Conservation (phyloP, 2,888 invertebrate species). For the Seira musarum region DNA sequence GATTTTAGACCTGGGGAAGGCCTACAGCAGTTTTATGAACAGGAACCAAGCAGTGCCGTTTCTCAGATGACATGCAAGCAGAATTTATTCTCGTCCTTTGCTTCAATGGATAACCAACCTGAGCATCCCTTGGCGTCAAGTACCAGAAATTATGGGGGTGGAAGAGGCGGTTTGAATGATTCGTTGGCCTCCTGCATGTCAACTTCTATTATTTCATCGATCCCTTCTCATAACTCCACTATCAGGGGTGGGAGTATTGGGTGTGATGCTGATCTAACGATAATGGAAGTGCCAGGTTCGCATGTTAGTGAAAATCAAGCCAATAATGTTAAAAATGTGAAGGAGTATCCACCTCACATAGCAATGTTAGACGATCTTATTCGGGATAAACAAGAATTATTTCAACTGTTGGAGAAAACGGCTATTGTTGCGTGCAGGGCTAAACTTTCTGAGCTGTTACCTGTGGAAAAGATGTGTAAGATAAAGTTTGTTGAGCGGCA, state of each 20-base stretch:
- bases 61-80: conserved; percentile 26
- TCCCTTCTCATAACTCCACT: not conserved
- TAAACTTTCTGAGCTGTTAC: conserved; percentile 14
- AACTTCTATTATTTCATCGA: conserved; percentile 12
- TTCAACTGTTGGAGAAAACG: conserved; percentile 7
- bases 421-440: conserved; percentile 5
- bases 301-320: not conserved
- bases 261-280: conserved; percentile 16
- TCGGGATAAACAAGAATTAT: not conserved
- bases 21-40: conserved; percentile 42
- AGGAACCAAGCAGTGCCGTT: not conserved
- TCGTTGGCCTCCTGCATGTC: conserved; percentile 35
- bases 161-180: conserved; percentile 30
- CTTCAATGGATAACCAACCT: conserved; percentile 30
- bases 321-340: not conserved
- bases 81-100: conserved; percentile 42
- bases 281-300: not conserved
- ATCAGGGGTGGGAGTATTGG: not conserved
- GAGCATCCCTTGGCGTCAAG: conserved; percentile 43
- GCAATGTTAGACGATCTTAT: conserved; percentile 19
- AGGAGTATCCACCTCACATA: conserved; percentile 25
- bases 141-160: conserved; percentile 49
- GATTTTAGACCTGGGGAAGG: no score
- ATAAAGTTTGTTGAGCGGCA: not conserved
- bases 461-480: conserved; percentile 41